These are phyloP conservation scores for Oreonectes daqikongensis DNA, from an alignment of 2,797 vertebrate genomes.

Conservation along the genomic window DNA sequence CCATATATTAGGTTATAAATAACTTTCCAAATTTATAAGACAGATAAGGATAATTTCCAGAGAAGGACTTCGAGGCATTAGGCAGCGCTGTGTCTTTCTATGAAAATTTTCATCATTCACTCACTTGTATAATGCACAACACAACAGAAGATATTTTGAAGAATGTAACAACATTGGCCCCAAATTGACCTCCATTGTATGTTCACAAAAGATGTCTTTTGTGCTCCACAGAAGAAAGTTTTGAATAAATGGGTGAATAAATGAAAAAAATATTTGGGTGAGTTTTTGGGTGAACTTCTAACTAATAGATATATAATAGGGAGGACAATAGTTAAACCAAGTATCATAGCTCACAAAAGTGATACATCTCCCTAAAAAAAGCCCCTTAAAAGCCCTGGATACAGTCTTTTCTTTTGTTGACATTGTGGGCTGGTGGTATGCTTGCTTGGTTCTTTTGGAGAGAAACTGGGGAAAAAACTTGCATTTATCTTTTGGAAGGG, in stretches of 20 bases:
- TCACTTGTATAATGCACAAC: too few species aligned
- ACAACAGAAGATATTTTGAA: too few species aligned
- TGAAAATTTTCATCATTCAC: too few species aligned
- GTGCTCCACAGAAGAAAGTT: too few species aligned
- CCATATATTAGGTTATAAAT: constrained; percentile 49
- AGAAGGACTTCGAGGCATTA: constrained; percentile 5
- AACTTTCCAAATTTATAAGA: constrained; percentile 25
- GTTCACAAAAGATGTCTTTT: too few species aligned
- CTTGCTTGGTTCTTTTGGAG: neutral
- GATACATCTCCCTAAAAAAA: neutral
- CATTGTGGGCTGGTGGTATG: neutral
- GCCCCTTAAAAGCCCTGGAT: neutral
- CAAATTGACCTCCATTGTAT: too few species aligned
- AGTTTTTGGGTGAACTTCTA: neutral
- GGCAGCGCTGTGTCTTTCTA: neutral
- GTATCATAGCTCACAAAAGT: neutral
- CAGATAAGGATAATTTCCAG: constrained; percentile 36
- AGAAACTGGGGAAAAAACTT: neutral
- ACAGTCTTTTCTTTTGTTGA: neutral
- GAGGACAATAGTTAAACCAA: neutral
- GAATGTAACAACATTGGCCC: too few species aligned
- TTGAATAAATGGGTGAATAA: too few species aligned
- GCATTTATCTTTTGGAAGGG: constrained; percentile 1
- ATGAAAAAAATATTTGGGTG: too few species aligned
- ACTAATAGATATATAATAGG: constrained; percentile 6